Percentiles rank a stretch among this genome's conserved stretches.
phyloP scores from a whole-genome alignment of 2,888 invertebrate species.

The Trichogramma evanescens region DNA sequence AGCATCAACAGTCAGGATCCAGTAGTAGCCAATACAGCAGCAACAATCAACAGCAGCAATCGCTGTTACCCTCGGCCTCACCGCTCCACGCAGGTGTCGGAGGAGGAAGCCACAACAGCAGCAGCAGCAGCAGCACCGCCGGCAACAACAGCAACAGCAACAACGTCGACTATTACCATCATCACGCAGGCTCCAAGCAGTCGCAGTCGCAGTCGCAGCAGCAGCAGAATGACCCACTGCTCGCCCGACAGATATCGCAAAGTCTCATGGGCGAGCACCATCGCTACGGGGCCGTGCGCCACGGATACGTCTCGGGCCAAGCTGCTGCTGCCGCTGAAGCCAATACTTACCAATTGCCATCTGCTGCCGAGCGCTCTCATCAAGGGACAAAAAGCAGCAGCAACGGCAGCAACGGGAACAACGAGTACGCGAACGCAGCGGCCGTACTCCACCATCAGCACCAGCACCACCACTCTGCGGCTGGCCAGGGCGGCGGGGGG shows the following conservation, averaged over 20 bases:
- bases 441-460: slow-evolving; percentile 39
- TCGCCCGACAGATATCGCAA: slow-evolving; percentile 25
- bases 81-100: slow-evolving; percentile 19
- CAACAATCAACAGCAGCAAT: slow-evolving; percentile 22
- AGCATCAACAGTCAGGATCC: slow-evolving; percentile 26
- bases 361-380: slow-evolving; percentile 28
- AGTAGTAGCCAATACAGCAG: slow-evolving; percentile 24
- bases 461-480: slow-evolving; percentile 46
- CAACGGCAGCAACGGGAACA: slow-evolving; percentile 14
- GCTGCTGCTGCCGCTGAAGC: no score
- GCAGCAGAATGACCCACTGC: slow-evolving; percentile 16
- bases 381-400: slow-evolving; percentile 19
- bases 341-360: slow-evolving; percentile 17
- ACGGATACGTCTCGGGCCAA: neutral
- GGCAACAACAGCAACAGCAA: slow-evolving; percentile 31
- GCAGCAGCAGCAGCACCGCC: slow-evolving; percentile 26
- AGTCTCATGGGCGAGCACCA: slow-evolving; percentile 15
- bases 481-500: neutral
- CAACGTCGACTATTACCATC: slow-evolving; percentile 49
- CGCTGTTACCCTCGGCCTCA: slow-evolving; percentile 25
- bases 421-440: slow-evolving; percentile 31
- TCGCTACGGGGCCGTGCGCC: slow-evolving; percentile 19
- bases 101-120: slow-evolving; percentile 24
- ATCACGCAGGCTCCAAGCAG: slow-evolving; percentile 33
- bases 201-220: slow-evolving; percentile 18